phyloP scores from a whole-genome alignment of 1,140 invertebrate species.

The Conus betulinus region DNA sequence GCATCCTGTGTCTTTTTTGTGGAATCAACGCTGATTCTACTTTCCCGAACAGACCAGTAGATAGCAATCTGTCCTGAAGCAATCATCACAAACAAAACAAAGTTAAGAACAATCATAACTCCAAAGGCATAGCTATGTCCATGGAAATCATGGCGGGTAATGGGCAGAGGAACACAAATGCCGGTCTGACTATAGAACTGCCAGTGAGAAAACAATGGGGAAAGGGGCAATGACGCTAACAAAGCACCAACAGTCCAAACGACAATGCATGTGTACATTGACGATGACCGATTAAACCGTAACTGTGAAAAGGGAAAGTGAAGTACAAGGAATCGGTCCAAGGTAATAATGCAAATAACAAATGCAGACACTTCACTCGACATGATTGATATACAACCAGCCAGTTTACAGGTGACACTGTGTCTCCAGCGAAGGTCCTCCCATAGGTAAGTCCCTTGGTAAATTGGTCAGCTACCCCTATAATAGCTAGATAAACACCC shows the following conservation, averaged over 20 bases:
- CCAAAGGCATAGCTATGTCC: not conserved
- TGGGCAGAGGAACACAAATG: not conserved
- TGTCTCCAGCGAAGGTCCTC: not conserved
- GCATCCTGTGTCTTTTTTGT: not conserved
- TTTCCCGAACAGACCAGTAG: not conserved
- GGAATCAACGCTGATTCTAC: not conserved
- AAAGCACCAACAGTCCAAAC: not conserved
- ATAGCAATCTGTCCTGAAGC: not conserved
- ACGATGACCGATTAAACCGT: not conserved
- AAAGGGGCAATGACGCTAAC: not conserved
- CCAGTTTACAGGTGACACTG: constrained; percentile 27
- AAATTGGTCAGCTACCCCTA: constrained; percentile 12
- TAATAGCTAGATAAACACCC: constrained; percentile 15
- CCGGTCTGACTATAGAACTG: not conserved
- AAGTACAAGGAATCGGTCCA: constrained; percentile 59
- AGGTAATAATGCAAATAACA: constrained; percentile 59
- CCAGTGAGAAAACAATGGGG: not conserved
- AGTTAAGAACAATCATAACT: not conserved
- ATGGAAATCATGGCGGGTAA: not conserved
- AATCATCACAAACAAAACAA: not conserved
- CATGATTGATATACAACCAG: constrained; percentile 58
- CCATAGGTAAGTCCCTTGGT: not conserved
- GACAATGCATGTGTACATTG: not conserved
- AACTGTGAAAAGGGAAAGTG: constrained; percentile 55
- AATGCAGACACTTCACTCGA: constrained; percentile 60